Percentiles rank a stretch among this genome's conserved stretches.
Evolutionary conservation across 1,140 invertebrate genomes (phyloP).

Genomic region (Panagrolaimus sp.): DNA sequence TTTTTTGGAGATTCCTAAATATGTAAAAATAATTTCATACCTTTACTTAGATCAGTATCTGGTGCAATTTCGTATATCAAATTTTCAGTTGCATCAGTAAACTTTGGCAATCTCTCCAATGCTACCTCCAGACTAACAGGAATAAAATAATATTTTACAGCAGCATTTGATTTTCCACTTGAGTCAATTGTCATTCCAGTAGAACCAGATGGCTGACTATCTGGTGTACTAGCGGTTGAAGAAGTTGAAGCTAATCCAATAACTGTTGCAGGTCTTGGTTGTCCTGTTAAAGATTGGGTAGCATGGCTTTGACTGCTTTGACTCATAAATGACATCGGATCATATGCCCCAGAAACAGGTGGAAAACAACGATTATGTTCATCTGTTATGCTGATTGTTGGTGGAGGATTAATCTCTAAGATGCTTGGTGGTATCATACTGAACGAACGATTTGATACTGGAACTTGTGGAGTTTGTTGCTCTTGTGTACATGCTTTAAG

Average conservation of each 20-base stretch:
- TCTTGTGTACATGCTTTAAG: slow-evolving; percentile 39
- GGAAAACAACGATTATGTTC: slow-evolving; percentile 50
- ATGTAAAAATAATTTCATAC: too few species aligned
- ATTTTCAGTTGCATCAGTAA: not conserved
- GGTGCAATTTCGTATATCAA: not conserved
- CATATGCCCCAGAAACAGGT: slow-evolving; percentile 35
- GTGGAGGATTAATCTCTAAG: slow-evolving; percentile 36
- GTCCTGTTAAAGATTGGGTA: slow-evolving; percentile 11
- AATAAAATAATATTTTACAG: slow-evolving; percentile 40
- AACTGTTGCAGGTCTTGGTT: slow-evolving; percentile 52
- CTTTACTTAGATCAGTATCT: not conserved
- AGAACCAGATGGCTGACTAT: not conserved
- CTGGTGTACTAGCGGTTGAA: slow-evolving; percentile 14
- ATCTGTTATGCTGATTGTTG: slow-evolving; percentile 52
- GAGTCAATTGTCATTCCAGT: not conserved
- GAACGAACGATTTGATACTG: not conserved
- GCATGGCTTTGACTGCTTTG: slow-evolving; percentile 13
- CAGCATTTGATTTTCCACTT: not conserved
- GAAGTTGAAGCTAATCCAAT: slow-evolving; percentile 48
- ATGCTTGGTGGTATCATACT: slow-evolving; percentile 13
- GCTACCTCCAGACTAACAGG: slow-evolving; percentile 34
- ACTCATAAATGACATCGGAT: slow-evolving; percentile 38
- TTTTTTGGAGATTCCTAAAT: too few species aligned
- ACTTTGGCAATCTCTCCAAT: slow-evolving; percentile 32
- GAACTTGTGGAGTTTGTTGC: not conserved